phyloP scores from a whole-genome alignment of 2,797 vertebrate species.

The Argyrosomus regius region DNA sequence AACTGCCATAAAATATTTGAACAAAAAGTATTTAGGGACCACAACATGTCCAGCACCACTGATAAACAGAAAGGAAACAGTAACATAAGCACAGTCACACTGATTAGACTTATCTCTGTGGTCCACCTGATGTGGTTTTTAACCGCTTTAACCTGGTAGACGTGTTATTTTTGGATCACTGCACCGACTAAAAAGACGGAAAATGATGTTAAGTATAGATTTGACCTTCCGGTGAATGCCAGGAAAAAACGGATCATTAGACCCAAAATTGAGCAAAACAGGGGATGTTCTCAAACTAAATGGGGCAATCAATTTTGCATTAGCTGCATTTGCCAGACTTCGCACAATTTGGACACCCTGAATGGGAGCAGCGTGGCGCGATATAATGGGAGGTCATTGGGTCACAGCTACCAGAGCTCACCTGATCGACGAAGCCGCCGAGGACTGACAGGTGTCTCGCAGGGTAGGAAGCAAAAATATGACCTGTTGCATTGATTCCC shows the following conservation, averaged over 20 bases:
- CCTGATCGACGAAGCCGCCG: conserved; percentile 95
- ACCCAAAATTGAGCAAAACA: conserved; percentile 65
- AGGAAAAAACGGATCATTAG: conserved; percentile 79
- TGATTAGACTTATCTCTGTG: conserved; percentile 10
- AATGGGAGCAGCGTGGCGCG: conserved; percentile 19
- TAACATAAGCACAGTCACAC: neutral
- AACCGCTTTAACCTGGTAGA: conserved; percentile 18
- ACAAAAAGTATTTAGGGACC: neutral
- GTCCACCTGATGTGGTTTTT: conserved; percentile 38
- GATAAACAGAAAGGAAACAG: neutral
- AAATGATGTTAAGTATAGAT: conserved; percentile 65
- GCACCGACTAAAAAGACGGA: conserved; percentile 42
- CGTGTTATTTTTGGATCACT: conserved; percentile 49
- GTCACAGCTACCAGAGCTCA: conserved; percentile 74
- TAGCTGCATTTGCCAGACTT: conserved; percentile 63
- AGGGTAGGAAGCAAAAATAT: conserved; percentile 97
- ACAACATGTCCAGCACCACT: neutral
- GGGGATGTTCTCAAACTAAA: conserved; percentile 69
- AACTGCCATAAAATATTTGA: neutral
- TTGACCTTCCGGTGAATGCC: conserved; percentile 57
- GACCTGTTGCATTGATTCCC: conserved; percentile 94
- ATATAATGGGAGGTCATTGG: conserved; percentile 22
- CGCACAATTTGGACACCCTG: conserved; percentile 41
- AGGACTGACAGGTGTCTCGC: conserved; percentile 89
- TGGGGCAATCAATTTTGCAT: conserved; percentile 81